phyloP scores from a whole-genome alignment of 1,140 invertebrate genomes.

The Lasioglossum albipes region DNA sequence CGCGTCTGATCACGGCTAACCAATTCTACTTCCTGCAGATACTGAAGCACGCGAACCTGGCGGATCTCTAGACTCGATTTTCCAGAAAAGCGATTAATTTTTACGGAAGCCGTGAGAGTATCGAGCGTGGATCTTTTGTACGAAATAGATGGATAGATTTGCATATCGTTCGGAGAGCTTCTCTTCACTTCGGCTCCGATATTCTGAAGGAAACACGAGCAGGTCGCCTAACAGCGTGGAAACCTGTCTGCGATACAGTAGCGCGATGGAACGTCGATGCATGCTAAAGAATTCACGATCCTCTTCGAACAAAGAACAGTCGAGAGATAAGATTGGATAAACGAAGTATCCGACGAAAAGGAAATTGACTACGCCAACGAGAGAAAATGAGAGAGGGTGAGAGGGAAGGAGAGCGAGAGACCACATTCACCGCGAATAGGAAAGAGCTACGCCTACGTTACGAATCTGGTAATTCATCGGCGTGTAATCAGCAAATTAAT shows the following conservation, averaged over 20 bases:
- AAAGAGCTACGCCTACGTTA: too few relatives aligned
- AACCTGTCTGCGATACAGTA: slow-evolving; percentile 6
- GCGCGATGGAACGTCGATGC: neutral
- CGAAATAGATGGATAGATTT: neutral
- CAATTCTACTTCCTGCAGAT: too few relatives aligned
- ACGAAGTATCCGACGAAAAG: neutral
- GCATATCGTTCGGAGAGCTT: neutral
- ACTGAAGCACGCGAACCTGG: too few relatives aligned
- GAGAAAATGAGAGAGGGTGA: too few relatives aligned
- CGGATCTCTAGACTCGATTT: too few relatives aligned
- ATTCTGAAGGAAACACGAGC: neutral
- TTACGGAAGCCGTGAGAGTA: too few relatives aligned
- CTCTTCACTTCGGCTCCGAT: too few relatives aligned
- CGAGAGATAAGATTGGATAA: slow-evolving; percentile 16
- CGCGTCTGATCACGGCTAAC: too few relatives aligned
- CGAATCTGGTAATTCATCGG: neutral
- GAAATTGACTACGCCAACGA: neutral
- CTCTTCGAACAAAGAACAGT: neutral
- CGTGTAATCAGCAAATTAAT: slow-evolving; percentile 17
- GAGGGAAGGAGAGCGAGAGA: too few relatives aligned
- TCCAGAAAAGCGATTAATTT: too few relatives aligned
- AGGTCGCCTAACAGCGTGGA: neutral
- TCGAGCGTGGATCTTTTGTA: neutral
- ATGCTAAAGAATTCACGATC: neutral
- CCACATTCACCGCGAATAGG: too few relatives aligned